Conservation (phyloP, 2,797 vertebrate species). For the Gobio occitaniae region DNA sequence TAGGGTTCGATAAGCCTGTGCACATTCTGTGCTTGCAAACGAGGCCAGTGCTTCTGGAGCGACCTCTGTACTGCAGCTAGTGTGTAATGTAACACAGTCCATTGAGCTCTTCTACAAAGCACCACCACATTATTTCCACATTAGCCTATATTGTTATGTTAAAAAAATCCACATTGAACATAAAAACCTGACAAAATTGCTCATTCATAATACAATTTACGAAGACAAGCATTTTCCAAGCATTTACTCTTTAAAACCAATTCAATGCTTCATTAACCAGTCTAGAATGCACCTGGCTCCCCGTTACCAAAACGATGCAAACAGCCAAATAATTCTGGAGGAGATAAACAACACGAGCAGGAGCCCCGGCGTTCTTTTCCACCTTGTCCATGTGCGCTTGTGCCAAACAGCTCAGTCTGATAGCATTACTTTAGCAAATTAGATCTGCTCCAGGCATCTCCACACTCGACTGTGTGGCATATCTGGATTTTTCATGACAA, state of each 20-base stretch:
- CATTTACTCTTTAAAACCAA: constrained; percentile 45
- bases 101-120: constrained; percentile 62
- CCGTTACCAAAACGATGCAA: constrained; percentile 47
- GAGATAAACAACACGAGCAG: constrained; percentile 41
- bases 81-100: constrained; percentile 68
- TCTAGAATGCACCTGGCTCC: constrained; percentile 40
- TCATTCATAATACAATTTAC: constrained; percentile 1
- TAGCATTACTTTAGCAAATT: constrained; percentile 66
- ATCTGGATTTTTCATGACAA: constrained; percentile 53
- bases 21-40: constrained; percentile 27
- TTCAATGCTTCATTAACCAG: constrained; percentile 37
- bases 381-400: constrained; percentile 52
- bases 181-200: constrained; percentile 15
- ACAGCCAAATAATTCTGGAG: constrained; percentile 33
- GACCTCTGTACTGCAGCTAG: constrained; percentile 72
- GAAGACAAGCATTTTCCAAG: constrained; percentile 36
- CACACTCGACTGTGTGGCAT: constrained; percentile 50
- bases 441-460: constrained; percentile 54
- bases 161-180: constrained; percentile 12
- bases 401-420: constrained; percentile 63
- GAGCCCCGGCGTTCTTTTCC: constrained; percentile 47
- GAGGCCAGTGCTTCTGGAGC: constrained; percentile 15
- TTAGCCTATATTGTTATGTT: constrained; percentile 27
- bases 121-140: constrained; percentile 17
- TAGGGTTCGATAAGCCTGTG: constrained; percentile 60